phyloP scores from a whole-genome alignment of 2,888 invertebrate species.

The Fissipunctia ypsillon region DNA sequence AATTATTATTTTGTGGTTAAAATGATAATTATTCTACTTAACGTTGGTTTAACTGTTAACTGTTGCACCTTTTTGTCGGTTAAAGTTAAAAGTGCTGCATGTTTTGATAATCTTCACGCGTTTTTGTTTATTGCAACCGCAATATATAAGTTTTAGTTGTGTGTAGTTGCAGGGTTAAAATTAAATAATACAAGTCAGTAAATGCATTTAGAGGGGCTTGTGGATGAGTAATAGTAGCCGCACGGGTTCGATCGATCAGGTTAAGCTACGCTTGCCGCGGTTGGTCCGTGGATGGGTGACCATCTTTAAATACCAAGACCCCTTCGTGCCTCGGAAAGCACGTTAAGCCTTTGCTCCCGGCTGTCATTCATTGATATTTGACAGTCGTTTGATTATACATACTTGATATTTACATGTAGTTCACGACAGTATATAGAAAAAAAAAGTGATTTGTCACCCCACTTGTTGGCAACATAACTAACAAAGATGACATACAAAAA shows the following conservation, averaged over 20 bases:
- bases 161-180: not conserved
- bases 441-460: conserved; percentile 30
- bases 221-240: not conserved
- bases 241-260: no score
- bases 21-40: conserved; percentile 48
- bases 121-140: conserved; percentile 7
- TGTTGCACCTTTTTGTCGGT: conserved; percentile 48
- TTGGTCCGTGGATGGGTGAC: not conserved
- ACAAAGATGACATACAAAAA: conserved; percentile 56
- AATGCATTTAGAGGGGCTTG: no score
- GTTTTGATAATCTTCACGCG: conserved; percentile 34
- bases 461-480: conserved; percentile 51
- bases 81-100: conserved; percentile 18
- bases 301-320: not conserved
- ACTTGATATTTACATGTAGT: no score
- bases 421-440: not conserved
- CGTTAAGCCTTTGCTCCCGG: no score
- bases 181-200: no score
- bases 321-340: no score
- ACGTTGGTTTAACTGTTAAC: conserved; percentile 32
- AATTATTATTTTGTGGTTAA: conserved; percentile 48
- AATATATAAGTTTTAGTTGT: conserved; percentile 27
- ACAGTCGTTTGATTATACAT: no score
- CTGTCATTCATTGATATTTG: no score
- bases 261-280: not conserved